These are phyloP conservation scores for Benthosema pterotum DNA, from an alignment of 2,797 vertebrate genomes.

Conservation along the genomic window DNA sequence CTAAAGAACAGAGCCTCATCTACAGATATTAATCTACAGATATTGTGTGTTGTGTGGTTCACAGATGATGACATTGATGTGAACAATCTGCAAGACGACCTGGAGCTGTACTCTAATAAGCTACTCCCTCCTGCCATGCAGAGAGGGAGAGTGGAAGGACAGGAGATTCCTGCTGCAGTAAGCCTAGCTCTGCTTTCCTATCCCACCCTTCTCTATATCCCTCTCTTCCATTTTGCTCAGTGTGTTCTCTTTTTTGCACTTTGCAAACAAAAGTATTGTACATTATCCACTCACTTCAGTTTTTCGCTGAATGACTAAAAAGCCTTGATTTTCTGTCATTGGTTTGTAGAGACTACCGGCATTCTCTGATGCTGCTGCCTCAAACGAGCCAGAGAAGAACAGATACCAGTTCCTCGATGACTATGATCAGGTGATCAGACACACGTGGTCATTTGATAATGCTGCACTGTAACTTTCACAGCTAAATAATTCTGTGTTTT, in stretches of 20 bases:
- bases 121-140: conserved; percentile 85
- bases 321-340: neutral
- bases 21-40: neutral
- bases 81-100: conserved; percentile 87
- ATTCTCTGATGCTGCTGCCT: conserved; percentile 35
- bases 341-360: conserved; percentile 51
- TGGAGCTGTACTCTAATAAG: conserved; percentile 92
- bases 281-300: too few species aligned
- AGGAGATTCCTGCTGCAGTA: conserved; percentile 80
- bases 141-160: conserved; percentile 80
- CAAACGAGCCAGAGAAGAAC: conserved; percentile 64
- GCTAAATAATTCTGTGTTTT: neutral
- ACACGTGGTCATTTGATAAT: neutral
- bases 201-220: neutral
- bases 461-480: neutral
- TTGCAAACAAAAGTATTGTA: too few species aligned
- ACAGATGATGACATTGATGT: conserved; percentile 88
- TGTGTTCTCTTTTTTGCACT: too few species aligned
- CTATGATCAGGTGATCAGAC: conserved; percentile 64
- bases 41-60: conserved; percentile 16
- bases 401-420: conserved; percentile 67
- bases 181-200: conserved; percentile 28
- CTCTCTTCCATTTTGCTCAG: neutral
- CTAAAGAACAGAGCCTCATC: neutral
- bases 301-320: neutral